These are phyloP conservation scores for Leptarthrus brevirostris DNA, from an alignment of 2,888 invertebrate genomes.

Conservation along the genomic window DNA sequence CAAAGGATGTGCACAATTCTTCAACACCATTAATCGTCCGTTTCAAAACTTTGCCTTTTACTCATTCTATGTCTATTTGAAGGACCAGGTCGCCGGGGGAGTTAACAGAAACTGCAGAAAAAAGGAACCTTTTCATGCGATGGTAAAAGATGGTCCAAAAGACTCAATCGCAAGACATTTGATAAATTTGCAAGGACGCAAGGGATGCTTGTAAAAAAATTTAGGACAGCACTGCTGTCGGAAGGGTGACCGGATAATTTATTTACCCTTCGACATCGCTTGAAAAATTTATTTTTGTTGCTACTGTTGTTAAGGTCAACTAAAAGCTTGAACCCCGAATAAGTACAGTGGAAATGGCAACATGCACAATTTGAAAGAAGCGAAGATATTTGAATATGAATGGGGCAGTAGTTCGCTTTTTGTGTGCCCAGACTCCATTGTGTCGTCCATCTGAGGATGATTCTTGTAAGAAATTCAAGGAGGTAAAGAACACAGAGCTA, in stretches of 20 bases:
- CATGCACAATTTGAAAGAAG: slow-evolving; percentile 16
- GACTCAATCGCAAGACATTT: slow-evolving; percentile 49
- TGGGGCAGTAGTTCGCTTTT: slow-evolving; percentile 26
- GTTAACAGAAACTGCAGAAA: background rate
- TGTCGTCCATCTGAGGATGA: slow-evolving; percentile 9
- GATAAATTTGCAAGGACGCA: slow-evolving; percentile 50
- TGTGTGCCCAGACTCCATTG: slow-evolving; percentile 37
- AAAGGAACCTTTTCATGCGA: background rate
- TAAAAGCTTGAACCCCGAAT: background rate
- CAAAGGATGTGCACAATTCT: slow-evolving; percentile 50
- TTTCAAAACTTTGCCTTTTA: slow-evolving; percentile 41
- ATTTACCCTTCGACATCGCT: slow-evolving; percentile 51
- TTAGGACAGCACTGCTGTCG: slow-evolving; percentile 26
- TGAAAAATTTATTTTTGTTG: slow-evolving; percentile 7
- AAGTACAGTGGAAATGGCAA: background rate
- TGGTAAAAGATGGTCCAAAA: slow-evolving; percentile 28
- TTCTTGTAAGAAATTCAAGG: background rate
- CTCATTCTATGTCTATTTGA: background rate
- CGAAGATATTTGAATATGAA: slow-evolving; percentile 42
- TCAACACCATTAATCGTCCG: slow-evolving; percentile 52
- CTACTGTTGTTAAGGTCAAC: slow-evolving; percentile 19
- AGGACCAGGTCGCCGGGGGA: background rate
- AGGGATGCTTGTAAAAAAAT: slow-evolving; percentile 22
- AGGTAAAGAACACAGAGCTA: background rate
- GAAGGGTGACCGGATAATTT: slow-evolving; percentile 52